Percentiles rank a stretch among this genome's conserved stretches.
Evolutionary conservation across 23 tunicate genomes (phyloP).

Genomic region (Trididemnum miniatum): DNA sequence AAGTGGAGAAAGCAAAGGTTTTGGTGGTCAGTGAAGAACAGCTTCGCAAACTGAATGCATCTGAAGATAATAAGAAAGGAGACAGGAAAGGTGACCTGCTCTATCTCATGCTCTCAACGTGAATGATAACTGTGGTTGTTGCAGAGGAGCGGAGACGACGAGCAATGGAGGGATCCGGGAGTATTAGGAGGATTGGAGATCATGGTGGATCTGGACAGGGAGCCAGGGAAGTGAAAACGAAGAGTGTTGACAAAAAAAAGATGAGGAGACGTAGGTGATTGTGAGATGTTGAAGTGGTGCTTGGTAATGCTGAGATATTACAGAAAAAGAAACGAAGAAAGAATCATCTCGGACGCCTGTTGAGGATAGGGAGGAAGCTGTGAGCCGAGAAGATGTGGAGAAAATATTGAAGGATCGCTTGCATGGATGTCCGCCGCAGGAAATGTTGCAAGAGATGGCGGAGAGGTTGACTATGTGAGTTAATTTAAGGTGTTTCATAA

Average conservation of each 20-base stretch:
- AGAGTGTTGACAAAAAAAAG: constrained; percentile 82
- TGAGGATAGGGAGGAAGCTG: background rate
- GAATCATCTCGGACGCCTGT: background rate
- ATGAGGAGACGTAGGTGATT: constrained; percentile 57
- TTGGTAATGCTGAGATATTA: too few relatives aligned
- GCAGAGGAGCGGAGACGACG: constrained; percentile 62
- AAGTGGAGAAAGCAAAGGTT: constrained; percentile 64
- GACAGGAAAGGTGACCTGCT: constrained; percentile 60
- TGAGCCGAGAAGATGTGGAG: constrained; percentile 30
- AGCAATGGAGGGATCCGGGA: constrained; percentile 55
- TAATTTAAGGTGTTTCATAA: too few relatives aligned
- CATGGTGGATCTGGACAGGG: constrained; percentile 72
- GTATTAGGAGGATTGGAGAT: constrained; percentile 31
- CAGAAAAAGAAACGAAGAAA: background rate
- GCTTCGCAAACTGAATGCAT: constrained; percentile 18
- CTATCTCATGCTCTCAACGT: too few relatives aligned
- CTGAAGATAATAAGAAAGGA: constrained; percentile 7
- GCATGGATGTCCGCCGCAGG: constrained; percentile 52
- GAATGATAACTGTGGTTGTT: too few relatives aligned
- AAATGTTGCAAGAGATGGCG: constrained; percentile 43
- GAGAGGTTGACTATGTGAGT: constrained; percentile 44
- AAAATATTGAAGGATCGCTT: constrained; percentile 32
- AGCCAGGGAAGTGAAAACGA: constrained; percentile 77
- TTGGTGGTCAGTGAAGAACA: constrained; percentile 79
- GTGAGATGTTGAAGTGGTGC: too few relatives aligned